phyloP scores from a whole-genome alignment of 1,140 invertebrate species.

The Drosophila punjabiensis region DNA sequence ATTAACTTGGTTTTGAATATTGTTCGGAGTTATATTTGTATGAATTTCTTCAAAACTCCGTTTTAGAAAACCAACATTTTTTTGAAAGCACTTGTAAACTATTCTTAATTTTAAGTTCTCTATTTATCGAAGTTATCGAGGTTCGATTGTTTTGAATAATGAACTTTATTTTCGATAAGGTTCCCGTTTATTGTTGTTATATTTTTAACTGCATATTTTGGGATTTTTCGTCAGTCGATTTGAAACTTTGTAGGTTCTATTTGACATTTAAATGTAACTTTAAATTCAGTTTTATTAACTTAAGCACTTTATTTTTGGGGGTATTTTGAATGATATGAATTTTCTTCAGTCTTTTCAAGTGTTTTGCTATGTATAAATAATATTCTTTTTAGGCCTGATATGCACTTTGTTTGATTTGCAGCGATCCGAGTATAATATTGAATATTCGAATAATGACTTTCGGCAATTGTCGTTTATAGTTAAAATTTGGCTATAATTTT shows the following conservation, averaged over 20 bases:
- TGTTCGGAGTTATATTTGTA: not conserved
- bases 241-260: not conserved
- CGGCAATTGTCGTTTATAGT: slow-evolving; percentile 21
- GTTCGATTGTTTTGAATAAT: not conserved
- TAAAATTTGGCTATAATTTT: slow-evolving; percentile 16
- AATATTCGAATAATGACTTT: slow-evolving; percentile 15
- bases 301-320: not conserved
- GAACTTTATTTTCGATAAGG: not conserved
- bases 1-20: not conserved
- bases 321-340: not conserved
- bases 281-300: not conserved
- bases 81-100: no score
- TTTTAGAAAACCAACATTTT: no score
- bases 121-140: not conserved
- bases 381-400: not conserved
- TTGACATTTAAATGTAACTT: not conserved
- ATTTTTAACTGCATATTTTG: not conserved
- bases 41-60: not conserved
- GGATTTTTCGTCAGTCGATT: not conserved
- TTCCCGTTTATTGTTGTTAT: not conserved
- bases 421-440: slow-evolving; percentile 1
- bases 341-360: slow-evolving; percentile 7
- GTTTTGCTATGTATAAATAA: not conserved
- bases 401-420: slow-evolving; percentile 21
- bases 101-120: not conserved